Conservation (phyloP, 2,797 vertebrate genomes). For the Pyrocephalus nanus region DNA sequence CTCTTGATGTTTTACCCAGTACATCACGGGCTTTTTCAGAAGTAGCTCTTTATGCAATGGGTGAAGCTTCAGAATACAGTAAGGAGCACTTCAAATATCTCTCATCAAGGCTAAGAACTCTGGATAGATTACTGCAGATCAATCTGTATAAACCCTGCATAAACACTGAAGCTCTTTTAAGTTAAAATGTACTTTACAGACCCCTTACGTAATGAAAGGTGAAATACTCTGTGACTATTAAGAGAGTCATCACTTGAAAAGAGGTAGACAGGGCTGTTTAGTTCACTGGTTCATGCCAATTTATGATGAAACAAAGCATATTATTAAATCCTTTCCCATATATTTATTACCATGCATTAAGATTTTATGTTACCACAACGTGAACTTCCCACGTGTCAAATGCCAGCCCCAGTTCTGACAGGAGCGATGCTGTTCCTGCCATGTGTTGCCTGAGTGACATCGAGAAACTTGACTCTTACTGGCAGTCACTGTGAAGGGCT, state of each 20-base stretch:
- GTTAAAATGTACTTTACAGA: slow-evolving; percentile 28
- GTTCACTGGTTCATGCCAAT: neutral
- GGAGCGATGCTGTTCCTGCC: neutral
- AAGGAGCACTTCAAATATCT: slow-evolving; percentile 69
- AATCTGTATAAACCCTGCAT: slow-evolving; percentile 53
- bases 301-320: neutral
- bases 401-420: neutral
- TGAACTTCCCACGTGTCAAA: neutral
- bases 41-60: slow-evolving; percentile 55
- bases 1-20: slow-evolving; percentile 70
- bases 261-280: neutral
- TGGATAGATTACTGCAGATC: slow-evolving; percentile 65
- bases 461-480: neutral
- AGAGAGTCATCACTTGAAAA: neutral
- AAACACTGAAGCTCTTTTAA: slow-evolving; percentile 55
- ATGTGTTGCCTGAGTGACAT: neutral
- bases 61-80: slow-evolving; percentile 59
- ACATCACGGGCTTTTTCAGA: slow-evolving; percentile 60
- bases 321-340: neutral
- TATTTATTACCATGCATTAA: neutral
- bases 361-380: neutral
- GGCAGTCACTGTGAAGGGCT: neutral
- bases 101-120: slow-evolving; percentile 62
- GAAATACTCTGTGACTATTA: neutral
- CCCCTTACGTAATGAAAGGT: neutral